Base-by-base conservation (phyloP, 2,797 vertebrate species). In the Phaenicophaeus curvirostris region DNA sequence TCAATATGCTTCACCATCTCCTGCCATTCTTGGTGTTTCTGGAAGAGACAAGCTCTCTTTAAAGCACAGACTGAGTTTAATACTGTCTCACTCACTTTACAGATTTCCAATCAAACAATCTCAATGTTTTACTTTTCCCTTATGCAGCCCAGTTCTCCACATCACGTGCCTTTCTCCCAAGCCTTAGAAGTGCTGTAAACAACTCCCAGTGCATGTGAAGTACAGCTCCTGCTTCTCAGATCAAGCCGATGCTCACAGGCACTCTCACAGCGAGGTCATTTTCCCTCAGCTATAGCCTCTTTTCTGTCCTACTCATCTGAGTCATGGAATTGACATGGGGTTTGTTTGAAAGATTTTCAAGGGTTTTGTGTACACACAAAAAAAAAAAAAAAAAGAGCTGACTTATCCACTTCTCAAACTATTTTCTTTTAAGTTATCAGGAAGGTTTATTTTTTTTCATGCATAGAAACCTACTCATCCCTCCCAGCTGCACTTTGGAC, bases 11-110 rank as follows among this genome's bases (percentile, higher is more conserved):
- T 13, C 50, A 10, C 3, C 14, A 7, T 2, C 57, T 13, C 3
- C 50, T 15, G 5, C 27, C 27, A 0, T 9, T 1, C 33, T 0
- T 1, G 0, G 4, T 2, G 1, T 11, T 15, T 5, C 25, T 44
- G 55, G n/a, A 37, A 8, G 35, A 37, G 3, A 2, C 13, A 0
- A 3, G 13, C 20, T 48, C 5, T 6, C 2, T 3, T 12, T 25
- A 13, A 20, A 61, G 31, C 55, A 5, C 16, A 10, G 11, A 1
- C 35, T 1, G 5, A 35, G 7, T 9, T 63, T 19, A 31, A 16
- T 0, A 0, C 54, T 4, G 2, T 4, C 74, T 30, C 35, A 1
- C 21, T 55, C 8, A 0, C 5, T 5, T 16, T 8, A 9, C 5
- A 1, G 27, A 44, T 51, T 15, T 13, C 23, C 30, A 14, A 14